Evolutionary conservation across 2,113 vertebrate genomes (phyloP), one percentile per base, ranked within the genome.

Genomic region (Limnothrissa miodon): DNA sequence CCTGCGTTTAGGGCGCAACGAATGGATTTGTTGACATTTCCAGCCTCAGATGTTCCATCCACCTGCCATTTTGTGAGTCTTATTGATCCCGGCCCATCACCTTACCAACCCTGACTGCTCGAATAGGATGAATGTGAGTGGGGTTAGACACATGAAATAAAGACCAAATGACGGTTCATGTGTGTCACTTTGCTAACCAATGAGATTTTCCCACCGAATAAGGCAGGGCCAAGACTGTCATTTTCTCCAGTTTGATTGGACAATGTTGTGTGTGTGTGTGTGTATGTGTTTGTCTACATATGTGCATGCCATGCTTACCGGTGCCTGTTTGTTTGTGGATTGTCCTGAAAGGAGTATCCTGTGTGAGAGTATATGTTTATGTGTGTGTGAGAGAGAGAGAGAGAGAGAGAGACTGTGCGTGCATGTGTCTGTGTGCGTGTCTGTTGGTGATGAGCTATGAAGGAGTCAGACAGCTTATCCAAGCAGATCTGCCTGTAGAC

Each of bases 401-500:
- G 56, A n/a, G 56, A n/a, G n/a, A n/a, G 56, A n/a, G 56, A n/a
- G n/a, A n/a, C 21, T 59, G 56, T 59, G n/a, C 25, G 56, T 59
- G 56, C 5, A 88, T 79, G 56, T 45, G 25, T 29, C 66, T 74
- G 66, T 29, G 59, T 74, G 66, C 5, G 66, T 83, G 84, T 84
- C 45, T 62, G 70, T 48, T 56, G 79, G 21, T 80, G 48, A 70
- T 81, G 83, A 79, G 80, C 78, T 78, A 78, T 81, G 79, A 80
- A 33, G 56, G 39, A 81, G 15, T 62, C 23, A 36, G 46, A 45
- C 70, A 74, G 85, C 44, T n/a, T 83, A 84, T 88, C 83, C 44
- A 39, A 80, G 56, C 85, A 83, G 80, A 88, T 85, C 83, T 85
- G 83, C 79, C 84, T 81, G 70, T 33, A 36, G 66, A 81, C 81